phyloP scores from a whole-genome alignment of 37 sponge, comb jelly and placozoan species.

The Halisarca cf. caerulea region DNA sequence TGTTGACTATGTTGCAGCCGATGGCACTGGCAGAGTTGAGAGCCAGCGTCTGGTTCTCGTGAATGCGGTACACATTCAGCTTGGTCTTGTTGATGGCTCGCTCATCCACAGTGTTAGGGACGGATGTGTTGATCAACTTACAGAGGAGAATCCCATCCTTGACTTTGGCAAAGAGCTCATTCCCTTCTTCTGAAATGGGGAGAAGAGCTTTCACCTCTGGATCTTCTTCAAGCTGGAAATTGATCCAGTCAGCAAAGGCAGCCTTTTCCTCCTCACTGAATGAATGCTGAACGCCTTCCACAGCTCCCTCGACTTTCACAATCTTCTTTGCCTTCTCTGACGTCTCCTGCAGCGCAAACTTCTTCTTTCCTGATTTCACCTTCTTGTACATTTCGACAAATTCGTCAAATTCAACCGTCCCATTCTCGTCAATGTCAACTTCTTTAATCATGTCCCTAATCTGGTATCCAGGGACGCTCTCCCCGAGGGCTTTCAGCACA shows the following conservation, averaged over 20 bases:
- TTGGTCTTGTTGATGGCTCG: conserved; percentile 91
- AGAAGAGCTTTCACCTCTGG: conserved; percentile 47
- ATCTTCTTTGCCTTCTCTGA: conserved; percentile 82
- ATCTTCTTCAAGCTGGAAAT: conserved; percentile 86
- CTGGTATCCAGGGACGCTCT: conserved; percentile 89
- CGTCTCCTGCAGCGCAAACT: conserved; percentile 62
- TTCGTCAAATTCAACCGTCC: conserved; percentile 87
- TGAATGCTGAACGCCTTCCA: conserved; percentile 76
- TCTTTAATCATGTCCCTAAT: conserved; percentile 91
- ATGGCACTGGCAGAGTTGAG: conserved; percentile 93
- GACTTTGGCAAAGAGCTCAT: conserved; percentile 70
- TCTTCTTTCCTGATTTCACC: conserved; percentile 56
- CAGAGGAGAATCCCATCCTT: conserved; percentile 87
- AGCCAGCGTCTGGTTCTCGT: conserved; percentile 96
- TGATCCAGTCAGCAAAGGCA: conserved; percentile 98
- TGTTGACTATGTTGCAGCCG: conserved; percentile 96
- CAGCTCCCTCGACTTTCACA: conserved; percentile 63
- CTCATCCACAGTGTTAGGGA: conserved; percentile 90
- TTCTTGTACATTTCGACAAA: conserved; percentile 82
- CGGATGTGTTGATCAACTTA: conserved; percentile 93
- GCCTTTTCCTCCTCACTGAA: conserved; percentile 94
- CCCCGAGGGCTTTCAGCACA: conserved; percentile 86
- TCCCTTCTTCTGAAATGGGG: conserved; percentile 79
- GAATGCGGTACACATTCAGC: conserved; percentile 80
- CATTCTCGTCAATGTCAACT: conserved; percentile 91